Percentiles rank a stretch among this genome's conserved stretches.
phyloP scores from a whole-genome alignment of 2,888 invertebrate species.

The Lapara coniferarum region DNA sequence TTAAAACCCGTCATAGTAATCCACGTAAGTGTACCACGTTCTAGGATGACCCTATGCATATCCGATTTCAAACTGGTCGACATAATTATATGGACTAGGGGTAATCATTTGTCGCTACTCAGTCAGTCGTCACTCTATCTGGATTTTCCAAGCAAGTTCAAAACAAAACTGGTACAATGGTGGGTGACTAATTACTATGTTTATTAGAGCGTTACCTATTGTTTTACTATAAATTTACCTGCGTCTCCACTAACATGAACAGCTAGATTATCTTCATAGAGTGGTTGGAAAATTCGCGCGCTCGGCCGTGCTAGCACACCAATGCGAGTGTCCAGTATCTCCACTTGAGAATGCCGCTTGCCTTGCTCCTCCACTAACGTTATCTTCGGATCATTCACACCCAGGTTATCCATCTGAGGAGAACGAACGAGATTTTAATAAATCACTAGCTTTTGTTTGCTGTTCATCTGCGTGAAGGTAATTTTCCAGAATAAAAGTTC shows the following conservation, averaged over 20 bases:
- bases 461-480: no score
- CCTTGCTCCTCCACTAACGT: slow-evolving; percentile 89
- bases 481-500: no score
- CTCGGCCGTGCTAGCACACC: slow-evolving; percentile 90
- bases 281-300: slow-evolving; percentile 91
- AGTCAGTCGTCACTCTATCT: no score
- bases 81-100: no score
- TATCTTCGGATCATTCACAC: slow-evolving; percentile 85
- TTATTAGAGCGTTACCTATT: neutral
- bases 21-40: no score
- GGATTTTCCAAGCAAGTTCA: no score
- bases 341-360: slow-evolving; percentile 88
- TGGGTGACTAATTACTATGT: neutral
- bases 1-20: no score
- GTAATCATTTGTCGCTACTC: no score
- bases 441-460: neutral
- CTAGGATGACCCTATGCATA: no score
- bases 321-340: slow-evolving; percentile 87
- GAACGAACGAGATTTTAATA: neutral
- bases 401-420: slow-evolving; percentile 85
- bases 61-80: no score
- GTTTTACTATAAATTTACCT: slow-evolving; percentile 45
- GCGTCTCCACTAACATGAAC: slow-evolving; percentile 86
- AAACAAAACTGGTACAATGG: no score
- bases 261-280: slow-evolving; percentile 91